phyloP scores from a whole-genome alignment of 1,140 invertebrate species.

The Drosophila setifemur region DNA sequence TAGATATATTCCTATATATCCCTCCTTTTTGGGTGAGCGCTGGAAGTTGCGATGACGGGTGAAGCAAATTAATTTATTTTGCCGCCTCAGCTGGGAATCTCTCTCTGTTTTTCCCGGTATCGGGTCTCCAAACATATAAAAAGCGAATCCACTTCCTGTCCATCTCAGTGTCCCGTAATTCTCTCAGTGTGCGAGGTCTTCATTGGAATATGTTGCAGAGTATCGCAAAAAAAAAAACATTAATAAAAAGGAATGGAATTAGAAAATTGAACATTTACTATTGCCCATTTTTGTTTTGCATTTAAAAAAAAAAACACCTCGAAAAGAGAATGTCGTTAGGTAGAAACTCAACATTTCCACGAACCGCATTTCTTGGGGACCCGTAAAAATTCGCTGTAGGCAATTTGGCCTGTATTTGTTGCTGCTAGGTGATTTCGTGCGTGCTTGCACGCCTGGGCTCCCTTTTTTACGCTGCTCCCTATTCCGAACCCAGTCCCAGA shows the following conservation, averaged over 20 bases:
- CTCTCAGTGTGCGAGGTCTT: too few relatives aligned
- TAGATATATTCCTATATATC: neutral
- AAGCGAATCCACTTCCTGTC: conserved; percentile 44
- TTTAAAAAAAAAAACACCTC: too few relatives aligned
- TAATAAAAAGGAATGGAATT: too few relatives aligned
- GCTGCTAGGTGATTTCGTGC: conserved; percentile 18
- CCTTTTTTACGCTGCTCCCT: conserved; percentile 1
- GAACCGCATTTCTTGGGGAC: too few relatives aligned
- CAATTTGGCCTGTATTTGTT: conserved; percentile 1
- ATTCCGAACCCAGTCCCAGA: neutral
- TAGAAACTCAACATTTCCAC: too few relatives aligned
- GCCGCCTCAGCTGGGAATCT: neutral
- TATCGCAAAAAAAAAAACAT: too few relatives aligned
- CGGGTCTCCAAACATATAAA: neutral
- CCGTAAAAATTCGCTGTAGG: neutral
- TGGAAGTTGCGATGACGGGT: neutral
- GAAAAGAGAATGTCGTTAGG: too few relatives aligned
- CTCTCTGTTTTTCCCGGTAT: neutral
- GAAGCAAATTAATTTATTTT: conserved; percentile 66
- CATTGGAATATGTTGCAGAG: too few relatives aligned
- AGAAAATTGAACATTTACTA: too few relatives aligned
- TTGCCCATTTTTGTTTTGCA: too few relatives aligned
- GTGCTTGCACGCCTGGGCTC: conserved; percentile 27
- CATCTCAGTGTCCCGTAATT: too few relatives aligned
- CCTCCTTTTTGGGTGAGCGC: too few relatives aligned